Evolutionary conservation across 2,113 vertebrate species (phyloP).

Genomic region (Atrichornis clamosus): DNA sequence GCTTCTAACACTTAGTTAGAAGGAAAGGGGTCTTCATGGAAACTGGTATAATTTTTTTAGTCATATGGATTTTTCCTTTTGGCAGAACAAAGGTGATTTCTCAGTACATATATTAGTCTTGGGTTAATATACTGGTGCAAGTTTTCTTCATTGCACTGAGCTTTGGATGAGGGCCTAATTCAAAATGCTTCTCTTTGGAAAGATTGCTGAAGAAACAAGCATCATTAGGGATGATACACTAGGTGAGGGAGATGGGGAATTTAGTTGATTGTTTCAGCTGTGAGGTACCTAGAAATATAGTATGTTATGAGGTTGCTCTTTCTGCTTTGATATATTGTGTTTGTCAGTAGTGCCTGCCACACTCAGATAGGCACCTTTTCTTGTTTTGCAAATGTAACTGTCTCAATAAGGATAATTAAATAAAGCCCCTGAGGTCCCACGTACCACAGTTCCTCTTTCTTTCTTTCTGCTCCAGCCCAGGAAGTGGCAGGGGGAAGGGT

Average conservation of each 20-base stretch:
- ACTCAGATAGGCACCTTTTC: constrained; percentile 44
- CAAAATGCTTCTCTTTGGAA: constrained; percentile 13
- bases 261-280: constrained; percentile 21
- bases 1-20: background rate
- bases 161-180: constrained; percentile 15
- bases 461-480: background rate
- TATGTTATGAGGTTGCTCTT: background rate
- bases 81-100: background rate
- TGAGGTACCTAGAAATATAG: constrained; percentile 30
- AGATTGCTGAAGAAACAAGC: constrained; percentile 30
- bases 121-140: background rate
- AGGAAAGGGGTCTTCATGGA: background rate
- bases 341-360: constrained; percentile 33
- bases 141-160: background rate
- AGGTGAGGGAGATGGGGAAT: constrained; percentile 48
- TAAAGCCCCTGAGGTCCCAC: constrained; percentile 7
- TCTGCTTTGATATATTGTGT: constrained; percentile 44
- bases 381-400: constrained; percentile 38
- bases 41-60: background rate
- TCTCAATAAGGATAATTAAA: constrained; percentile 48
- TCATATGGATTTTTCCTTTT: background rate
- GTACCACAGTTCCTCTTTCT: background rate
- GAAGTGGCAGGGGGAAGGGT: background rate
- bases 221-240: constrained; percentile 52
- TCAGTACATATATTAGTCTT: background rate